phyloP scores from a whole-genome alignment of 2,113 vertebrate genomes.

The Dipodomys stephensi region DNA sequence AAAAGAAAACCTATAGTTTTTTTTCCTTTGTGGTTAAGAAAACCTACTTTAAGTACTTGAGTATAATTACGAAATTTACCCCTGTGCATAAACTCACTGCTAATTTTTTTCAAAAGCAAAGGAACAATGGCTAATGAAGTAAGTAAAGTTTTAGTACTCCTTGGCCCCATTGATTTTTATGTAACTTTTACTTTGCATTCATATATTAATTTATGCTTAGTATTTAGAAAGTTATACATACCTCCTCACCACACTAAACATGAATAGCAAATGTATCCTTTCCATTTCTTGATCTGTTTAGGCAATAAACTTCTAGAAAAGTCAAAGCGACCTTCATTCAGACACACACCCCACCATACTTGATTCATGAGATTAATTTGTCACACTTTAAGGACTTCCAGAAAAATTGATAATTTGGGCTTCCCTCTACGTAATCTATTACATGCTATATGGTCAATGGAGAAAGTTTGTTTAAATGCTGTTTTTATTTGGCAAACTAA shows the following conservation, averaged over 20 bases:
- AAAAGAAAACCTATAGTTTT: constrained; percentile 54
- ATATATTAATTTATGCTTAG: constrained; percentile 14
- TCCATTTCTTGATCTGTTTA: neutral
- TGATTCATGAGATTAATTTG: constrained; percentile 23
- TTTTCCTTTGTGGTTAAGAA: constrained; percentile 22
- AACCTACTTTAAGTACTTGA: constrained; percentile 32
- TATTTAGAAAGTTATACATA: neutral
- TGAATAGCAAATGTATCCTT: neutral
- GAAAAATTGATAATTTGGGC: neutral
- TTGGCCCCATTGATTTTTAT: neutral
- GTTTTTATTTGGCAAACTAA: neutral
- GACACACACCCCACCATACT: neutral
- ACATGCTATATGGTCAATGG: neutral
- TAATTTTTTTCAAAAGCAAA: constrained; percentile 43
- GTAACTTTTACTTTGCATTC: neutral
- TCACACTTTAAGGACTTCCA: neutral
- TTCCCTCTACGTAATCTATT: neutral
- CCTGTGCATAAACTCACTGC: neutral
- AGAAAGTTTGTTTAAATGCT: neutral
- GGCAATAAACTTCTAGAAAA: neutral
- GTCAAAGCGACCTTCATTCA: neutral
- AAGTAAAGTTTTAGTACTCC: neutral
- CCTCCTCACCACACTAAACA: neutral
- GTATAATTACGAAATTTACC: constrained; percentile 36
- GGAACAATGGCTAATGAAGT: constrained; percentile 31